A percentile compares a stretch with the other conserved stretches of the same genome.
These are phyloP conservation scores for Euura saliciscinereae DNA, from an alignment of 1,140 invertebrate genomes.

Conservation along the genomic window DNA sequence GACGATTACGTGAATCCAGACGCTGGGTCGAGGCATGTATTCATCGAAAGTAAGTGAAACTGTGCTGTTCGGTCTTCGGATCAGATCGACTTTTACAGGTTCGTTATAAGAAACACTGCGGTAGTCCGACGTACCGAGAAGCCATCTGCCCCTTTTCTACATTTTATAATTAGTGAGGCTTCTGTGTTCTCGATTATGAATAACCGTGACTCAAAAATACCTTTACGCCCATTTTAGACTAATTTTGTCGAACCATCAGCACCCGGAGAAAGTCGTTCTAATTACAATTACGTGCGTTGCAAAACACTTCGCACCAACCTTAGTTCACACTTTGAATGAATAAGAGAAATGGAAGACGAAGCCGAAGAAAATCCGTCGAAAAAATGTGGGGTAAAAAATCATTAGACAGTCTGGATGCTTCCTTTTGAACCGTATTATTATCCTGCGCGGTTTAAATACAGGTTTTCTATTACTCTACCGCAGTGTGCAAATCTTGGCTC, in stretches of 20 bases:
- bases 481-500: background rate
- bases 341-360: background rate
- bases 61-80: background rate
- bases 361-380: too few species aligned
- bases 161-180: too few species aligned
- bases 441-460: too few species aligned
- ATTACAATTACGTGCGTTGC: constrained; percentile 5
- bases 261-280: background rate
- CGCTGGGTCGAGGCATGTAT: background rate
- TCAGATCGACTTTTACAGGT: constrained; percentile 1
- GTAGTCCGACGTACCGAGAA: too few species aligned
- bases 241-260: background rate
- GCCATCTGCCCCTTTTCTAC: too few species aligned
- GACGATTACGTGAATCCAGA: constrained; percentile 4
- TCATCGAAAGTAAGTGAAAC: constrained; percentile 5
- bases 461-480: too few species aligned
- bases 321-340: background rate
- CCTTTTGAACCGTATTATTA: too few species aligned
- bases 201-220: background rate
- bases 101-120: too few species aligned
- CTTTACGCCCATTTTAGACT: background rate
- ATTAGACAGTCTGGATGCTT: too few species aligned
- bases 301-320: background rate
- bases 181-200: too few species aligned
- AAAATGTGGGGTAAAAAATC: too few species aligned